phyloP scores from a whole-genome alignment of 30 jellyfish, hydroid and myxozoan genomes.

The Aurelia coerulea region DNA sequence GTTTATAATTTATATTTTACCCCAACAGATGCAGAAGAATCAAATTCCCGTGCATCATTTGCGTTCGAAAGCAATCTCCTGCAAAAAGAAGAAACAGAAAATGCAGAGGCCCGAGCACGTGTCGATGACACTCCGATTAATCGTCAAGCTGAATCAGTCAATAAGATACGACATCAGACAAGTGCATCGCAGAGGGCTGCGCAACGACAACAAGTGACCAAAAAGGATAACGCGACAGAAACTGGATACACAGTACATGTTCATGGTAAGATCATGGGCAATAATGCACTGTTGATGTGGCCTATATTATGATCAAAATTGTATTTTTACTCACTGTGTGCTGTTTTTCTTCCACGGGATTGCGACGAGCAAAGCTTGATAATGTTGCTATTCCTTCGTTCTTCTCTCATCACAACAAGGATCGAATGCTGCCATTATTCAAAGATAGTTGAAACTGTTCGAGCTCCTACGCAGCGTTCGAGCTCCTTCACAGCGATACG shows the following conservation, averaged over 20 bases:
- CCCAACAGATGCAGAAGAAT: constrained; percentile 1
- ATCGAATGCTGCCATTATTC: too few species aligned
- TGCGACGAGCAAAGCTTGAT: too few species aligned
- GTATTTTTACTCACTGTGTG: too few species aligned
- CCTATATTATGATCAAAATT: too few species aligned
- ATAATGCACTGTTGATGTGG: too few species aligned
- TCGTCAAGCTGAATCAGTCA: constrained; percentile 65
- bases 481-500: too few species aligned
- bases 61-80: constrained; percentile 31
- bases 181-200: constrained; percentile 54
- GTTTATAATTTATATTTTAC: too few species aligned
- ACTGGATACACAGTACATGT: constrained; percentile 3
- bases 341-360: too few species aligned
- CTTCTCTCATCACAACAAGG: too few species aligned
- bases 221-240: background rate
- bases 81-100: constrained; percentile 36
- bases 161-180: constrained; percentile 46
- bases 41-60: constrained; percentile 22
- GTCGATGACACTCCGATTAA: constrained; percentile 63
- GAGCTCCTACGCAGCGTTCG: too few species aligned
- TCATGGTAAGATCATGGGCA: background rate
- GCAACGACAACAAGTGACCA: constrained; percentile 51
- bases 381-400: too few species aligned
- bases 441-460: too few species aligned
- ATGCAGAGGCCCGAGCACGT: constrained; percentile 45